Evolutionary conservation across 2,113 vertebrate species (phyloP).

Genomic region (Atlantisia rogersi): DNA sequence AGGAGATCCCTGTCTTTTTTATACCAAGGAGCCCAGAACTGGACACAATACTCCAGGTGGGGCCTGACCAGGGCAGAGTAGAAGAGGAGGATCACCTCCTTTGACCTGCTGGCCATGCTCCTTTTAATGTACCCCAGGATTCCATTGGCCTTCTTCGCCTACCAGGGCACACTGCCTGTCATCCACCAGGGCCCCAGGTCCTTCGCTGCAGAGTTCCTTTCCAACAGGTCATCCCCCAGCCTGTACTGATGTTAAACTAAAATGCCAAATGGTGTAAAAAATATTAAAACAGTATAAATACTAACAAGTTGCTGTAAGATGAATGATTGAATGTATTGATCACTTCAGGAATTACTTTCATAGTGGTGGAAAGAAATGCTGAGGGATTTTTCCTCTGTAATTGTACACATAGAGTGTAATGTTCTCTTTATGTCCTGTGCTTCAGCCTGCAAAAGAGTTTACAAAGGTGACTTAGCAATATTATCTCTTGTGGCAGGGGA

Average conservation of each 20-base stretch:
- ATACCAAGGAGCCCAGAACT: too few relatives aligned
- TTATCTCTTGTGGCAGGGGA: accelerated
- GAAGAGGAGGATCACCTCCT: too few relatives aligned
- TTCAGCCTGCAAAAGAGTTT: background rate
- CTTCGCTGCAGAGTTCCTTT: too few relatives aligned
- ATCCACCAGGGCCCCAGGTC: too few relatives aligned
- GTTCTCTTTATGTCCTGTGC: background rate
- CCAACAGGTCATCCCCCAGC: too few relatives aligned
- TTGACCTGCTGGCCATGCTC: too few relatives aligned
- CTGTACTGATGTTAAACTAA: background rate
- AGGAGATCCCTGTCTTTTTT: too few relatives aligned
- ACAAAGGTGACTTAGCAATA: background rate
- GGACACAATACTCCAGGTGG: too few relatives aligned
- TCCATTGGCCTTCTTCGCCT: too few relatives aligned
- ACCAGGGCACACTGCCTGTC: too few relatives aligned
- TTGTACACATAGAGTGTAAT: background rate
- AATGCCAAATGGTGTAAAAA: background rate
- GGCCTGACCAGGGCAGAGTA: too few relatives aligned
- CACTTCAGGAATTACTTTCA: background rate
- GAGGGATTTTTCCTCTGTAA: background rate
- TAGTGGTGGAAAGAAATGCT: background rate
- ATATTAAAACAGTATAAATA: background rate
- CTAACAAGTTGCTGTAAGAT: background rate
- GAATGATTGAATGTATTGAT: background rate
- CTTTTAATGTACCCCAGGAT: too few relatives aligned